Evolutionary conservation across 2,797 vertebrate genomes (phyloP), one percentile per base, ranked within the genome.

Genomic region (Pangasius djambal): DNA sequence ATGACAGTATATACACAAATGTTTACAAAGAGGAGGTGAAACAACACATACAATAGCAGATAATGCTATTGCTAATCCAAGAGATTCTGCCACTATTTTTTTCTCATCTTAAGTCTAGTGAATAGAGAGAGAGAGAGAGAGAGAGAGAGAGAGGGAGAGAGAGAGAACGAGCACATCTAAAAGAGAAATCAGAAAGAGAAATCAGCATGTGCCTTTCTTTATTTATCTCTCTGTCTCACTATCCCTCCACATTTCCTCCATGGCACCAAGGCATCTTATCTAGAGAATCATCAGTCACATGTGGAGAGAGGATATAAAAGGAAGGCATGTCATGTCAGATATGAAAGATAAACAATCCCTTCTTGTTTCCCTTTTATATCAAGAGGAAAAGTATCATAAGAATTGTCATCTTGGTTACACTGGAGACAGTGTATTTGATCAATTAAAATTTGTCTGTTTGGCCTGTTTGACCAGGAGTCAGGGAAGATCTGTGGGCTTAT

Each of bases 301-400:
- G 57, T 50, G 74, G 74, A 79, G 83, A 89, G 52, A 61, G 59
- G 88, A 89, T 77, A 85, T 22, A 67, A 85, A 48, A 86, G 67
- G 88, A 89, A 91, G 90, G 86, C 88, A 75, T 93, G 89, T 93
- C 91, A 93, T 94, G 92, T 94, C 89, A 93, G 94, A 95, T 95
- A 94, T 94, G 91, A 94, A 90, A 88, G 75, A 88, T 91, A 92
- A 91, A 93, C 91, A 92, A 93, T 93, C 92, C 91, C 91, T 28
- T 86, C 92, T 93, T 91, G 74, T 93, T 93, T 93, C 89, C 92
- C 94, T 89, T 93, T 93, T 91, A 92, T 93, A 93, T 91, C 94
- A 92, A 92, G 91, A 86, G 90, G 88, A 92, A 94, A 94, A 90
- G 91, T 93, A 94, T 93, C 88, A 92, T 89, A 82, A 61, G 89